phyloP scores from a whole-genome alignment of 2,113 vertebrate species.

The Podarcis muralis region DNA sequence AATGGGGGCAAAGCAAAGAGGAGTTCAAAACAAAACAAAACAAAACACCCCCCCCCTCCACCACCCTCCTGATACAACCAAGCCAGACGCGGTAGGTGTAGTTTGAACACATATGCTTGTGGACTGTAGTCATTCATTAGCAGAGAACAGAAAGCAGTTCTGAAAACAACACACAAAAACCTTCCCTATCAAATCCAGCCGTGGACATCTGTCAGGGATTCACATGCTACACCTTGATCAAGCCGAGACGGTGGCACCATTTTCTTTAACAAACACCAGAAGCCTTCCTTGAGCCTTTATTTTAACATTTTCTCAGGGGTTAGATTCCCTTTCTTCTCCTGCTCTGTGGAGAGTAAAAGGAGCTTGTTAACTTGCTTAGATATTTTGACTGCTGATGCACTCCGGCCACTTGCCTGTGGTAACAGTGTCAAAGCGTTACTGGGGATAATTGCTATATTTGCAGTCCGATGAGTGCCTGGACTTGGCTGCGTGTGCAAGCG shows the following conservation, averaged over 20 bases:
- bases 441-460: conserved; percentile 98
- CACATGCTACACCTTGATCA: conserved; percentile 88
- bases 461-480: conserved; percentile 91
- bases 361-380: conserved; percentile 98
- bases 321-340: conserved; percentile 86
- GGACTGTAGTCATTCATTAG: conserved; percentile 85
- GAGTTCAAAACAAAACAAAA: conserved; percentile 62
- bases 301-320: conserved; percentile 86
- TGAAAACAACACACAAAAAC: conserved; percentile 37
- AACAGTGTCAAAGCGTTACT: conserved; percentile 96
- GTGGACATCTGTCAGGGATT: conserved; percentile 75
- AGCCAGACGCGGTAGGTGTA: conserved; percentile 83
- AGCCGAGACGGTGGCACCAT: conserved; percentile 77
- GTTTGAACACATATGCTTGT: conserved; percentile 61
- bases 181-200: conserved; percentile 68
- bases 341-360: conserved; percentile 88
- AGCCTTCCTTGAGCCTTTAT: conserved; percentile 79
- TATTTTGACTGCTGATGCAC: conserved; percentile 94
- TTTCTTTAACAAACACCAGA: conserved; percentile 89
- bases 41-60: neutral
- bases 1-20: conserved; percentile 71
- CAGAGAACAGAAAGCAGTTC: conserved; percentile 65
- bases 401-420: conserved; percentile 98
- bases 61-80: conserved; percentile 64
- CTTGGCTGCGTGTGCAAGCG: conserved; percentile 85